A percentile compares a stretch with the other conserved stretches of the same genome.
These are phyloP conservation scores for Dendrolimus kikuchii DNA, from an alignment of 1,140 invertebrate genomes.

Conservation along the genomic window DNA sequence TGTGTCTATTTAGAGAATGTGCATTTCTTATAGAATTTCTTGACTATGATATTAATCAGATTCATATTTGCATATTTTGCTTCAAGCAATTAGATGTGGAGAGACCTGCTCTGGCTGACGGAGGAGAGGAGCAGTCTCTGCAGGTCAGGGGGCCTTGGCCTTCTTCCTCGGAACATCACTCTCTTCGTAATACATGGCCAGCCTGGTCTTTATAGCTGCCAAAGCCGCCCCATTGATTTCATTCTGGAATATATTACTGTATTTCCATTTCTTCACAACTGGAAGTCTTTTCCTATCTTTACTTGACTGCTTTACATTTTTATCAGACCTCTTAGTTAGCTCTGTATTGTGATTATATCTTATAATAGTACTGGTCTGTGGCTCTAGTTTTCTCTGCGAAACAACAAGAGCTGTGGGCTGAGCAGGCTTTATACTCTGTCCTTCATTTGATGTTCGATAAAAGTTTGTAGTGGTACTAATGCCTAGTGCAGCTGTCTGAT, in stretches of 20 bases:
- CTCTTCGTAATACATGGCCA: constrained; percentile 68
- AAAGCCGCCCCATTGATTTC: constrained; percentile 68
- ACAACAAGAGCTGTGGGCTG: constrained; percentile 51
- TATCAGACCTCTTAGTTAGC: constrained; percentile 30
- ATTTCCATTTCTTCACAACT: constrained; percentile 68
- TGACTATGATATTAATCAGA: too few species aligned
- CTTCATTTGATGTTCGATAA: constrained; percentile 54
- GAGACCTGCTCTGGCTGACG: too few species aligned
- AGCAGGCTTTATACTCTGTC: constrained; percentile 48
- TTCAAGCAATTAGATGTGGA: too few species aligned
- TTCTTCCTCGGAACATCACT: constrained; percentile 65
- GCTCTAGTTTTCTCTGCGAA: constrained; percentile 54
- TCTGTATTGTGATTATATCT: constrained; percentile 34
- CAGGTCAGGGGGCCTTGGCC: constrained; percentile 45
- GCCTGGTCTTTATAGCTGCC: constrained; percentile 66
- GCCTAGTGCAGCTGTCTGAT: constrained; percentile 43
- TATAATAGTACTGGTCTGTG: constrained; percentile 32
- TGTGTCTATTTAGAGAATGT: too few species aligned
- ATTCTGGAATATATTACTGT: constrained; percentile 69
- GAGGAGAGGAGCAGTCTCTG: constrained; percentile 26
- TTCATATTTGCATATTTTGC: too few species aligned
- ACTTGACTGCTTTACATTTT: constrained; percentile 34
- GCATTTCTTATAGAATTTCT: too few species aligned
- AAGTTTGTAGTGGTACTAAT: constrained; percentile 44
- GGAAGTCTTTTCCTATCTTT: constrained; percentile 60